Evolutionary conservation across 53 echinoderm and acorn worm species (phyloP), one percentile per base, ranked within the genome.

Genomic region (Pentamera pediparva): DNA sequence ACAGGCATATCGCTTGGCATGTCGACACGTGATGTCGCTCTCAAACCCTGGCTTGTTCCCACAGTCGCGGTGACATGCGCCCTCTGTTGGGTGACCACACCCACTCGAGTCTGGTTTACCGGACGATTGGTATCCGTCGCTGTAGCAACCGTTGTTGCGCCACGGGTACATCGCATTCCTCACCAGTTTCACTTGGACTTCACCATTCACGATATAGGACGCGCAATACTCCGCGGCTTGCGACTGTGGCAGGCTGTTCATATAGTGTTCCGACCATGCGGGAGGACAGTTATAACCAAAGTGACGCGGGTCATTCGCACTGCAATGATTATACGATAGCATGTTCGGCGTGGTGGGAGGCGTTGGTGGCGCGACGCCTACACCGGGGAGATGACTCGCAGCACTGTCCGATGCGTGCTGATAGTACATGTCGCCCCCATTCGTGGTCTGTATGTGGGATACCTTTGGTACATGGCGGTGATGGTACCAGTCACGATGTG

Each of bases 221-320:
- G 87, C 79, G 62, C 86, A 86, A 27, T 92, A 84, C 67, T 92
- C 92, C 21, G 92, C 76, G n/a, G n/a, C n/a, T 59, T 88, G 82
- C 58, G 87, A 65, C 30, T 80, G 80, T 36, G 55, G 39, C 37
- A 82, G 85, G 50, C 82, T 82, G 33, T 88, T 87, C 47, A 72
- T 51, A 54, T 72, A 72, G 54, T 72, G 73, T 35, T 72, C 73
- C 9, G 52, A 36, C 73, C 73, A 72, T 22, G 52, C 32, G 20
- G 73, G 54, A 12, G 73, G 55, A 30, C 52, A 37, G 9, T 27
- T 32, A 37, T 35, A 72, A 35, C 52, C 52, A 51, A 52, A 54
- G 26, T 72, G 73, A 37, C 54, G 38, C 1, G 73, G 52, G 28
- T 72, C 73, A 13, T 72, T 52, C 1, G 73, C 51, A 21, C 20